phyloP scores from a whole-genome alignment of 2,113 vertebrate genomes.

The Amazona vittata region DNA sequence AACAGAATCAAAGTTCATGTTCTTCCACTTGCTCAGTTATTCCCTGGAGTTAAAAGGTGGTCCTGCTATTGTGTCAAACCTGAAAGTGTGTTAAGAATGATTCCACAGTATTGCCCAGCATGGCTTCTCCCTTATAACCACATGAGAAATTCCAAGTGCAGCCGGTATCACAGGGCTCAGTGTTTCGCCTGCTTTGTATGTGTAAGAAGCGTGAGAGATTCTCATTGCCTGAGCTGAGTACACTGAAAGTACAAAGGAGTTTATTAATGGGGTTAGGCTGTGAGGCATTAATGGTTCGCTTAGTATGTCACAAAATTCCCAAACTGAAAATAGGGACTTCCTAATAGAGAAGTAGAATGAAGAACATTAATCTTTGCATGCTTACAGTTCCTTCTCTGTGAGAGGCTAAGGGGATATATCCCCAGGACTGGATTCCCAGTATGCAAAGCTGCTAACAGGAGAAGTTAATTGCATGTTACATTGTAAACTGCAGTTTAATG shows the following conservation, averaged over 20 bases:
- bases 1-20: fast-evolving
- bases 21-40: neutral
- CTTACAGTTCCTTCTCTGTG: neutral
- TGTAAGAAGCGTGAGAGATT: neutral
- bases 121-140: neutral
- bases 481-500: neutral
- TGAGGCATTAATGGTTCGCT: neutral
- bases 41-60: neutral
- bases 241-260: neutral
- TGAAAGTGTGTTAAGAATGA: neutral
- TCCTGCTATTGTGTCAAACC: neutral
- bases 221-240: neutral
- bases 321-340: neutral
- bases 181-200: neutral
- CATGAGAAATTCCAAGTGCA: neutral
- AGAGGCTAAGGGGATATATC: neutral
- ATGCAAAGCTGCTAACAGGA: neutral
- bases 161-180: neutral
- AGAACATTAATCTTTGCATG: neutral
- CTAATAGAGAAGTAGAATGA: neutral
- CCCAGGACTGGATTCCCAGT: neutral
- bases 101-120: neutral
- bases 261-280: neutral
- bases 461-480: neutral
- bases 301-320: neutral